Conservation (phyloP, 2,888 invertebrate species). For the Slavum lentiscoides region DNA sequence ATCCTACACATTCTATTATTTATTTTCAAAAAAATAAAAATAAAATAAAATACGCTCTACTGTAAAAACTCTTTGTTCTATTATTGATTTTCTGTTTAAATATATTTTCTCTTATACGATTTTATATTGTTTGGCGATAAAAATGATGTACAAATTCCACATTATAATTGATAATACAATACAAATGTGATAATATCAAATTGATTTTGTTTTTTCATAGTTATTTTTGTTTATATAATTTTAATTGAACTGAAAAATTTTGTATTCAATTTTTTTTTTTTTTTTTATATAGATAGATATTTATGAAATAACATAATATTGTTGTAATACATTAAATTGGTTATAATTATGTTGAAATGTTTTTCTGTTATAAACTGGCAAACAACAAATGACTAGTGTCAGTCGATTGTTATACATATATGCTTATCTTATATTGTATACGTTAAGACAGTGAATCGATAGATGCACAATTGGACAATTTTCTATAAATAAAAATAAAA, state of each 20-base stretch:
- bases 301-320: conserved; percentile 2
- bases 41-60: background rate
- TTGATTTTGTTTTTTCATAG: conserved; percentile 28
- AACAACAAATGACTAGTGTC: too few species aligned
- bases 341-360: conserved; percentile 7
- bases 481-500: too few species aligned
- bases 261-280: conserved; percentile 17
- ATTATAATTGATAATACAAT: conserved; percentile 9
- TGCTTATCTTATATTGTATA: too few species aligned
- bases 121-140: background rate
- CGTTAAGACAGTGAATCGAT: too few species aligned
- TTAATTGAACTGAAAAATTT: conserved; percentile 15
- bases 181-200: conserved; percentile 25
- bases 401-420: too few species aligned
- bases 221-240: conserved; percentile 23
- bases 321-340: conserved; percentile 23
- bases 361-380: too few species aligned
- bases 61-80: background rate
- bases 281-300: conserved; percentile 4
- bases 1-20: conserved; percentile 20
- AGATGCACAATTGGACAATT: too few species aligned
- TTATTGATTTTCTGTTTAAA: conserved; percentile 13
- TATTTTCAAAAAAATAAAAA: conserved; percentile 6
- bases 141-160: background rate
- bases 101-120: background rate